Conservation (phyloP, 2,797 vertebrate genomes). For the Choloepus didactylus region DNA sequence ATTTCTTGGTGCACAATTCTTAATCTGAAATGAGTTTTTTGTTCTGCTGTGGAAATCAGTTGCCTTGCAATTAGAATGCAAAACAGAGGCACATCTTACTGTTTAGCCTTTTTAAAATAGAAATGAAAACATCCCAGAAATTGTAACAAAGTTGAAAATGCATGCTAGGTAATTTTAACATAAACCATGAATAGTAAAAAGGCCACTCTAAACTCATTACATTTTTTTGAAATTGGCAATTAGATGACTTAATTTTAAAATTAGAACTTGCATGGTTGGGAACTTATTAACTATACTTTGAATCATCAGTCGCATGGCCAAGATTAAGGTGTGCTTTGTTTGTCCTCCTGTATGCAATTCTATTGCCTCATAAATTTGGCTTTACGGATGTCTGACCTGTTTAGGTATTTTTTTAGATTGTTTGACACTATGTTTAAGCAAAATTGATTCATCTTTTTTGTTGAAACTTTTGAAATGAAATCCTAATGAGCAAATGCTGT, state of each 20-base stretch:
- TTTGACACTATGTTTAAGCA: constrained; percentile 75
- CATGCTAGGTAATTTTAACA: constrained; percentile 87
- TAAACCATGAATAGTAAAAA: constrained; percentile 87
- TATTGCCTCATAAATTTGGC: constrained; percentile 80
- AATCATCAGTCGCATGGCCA: constrained; percentile 37
- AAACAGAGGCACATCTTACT: constrained; percentile 85
- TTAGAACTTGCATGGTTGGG: constrained; percentile 81
- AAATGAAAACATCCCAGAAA: constrained; percentile 88
- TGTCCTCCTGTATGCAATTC: constrained; percentile 75
- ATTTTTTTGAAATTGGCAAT: constrained; percentile 81
- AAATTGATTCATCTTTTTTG: constrained; percentile 83
- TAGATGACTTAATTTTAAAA: constrained; percentile 84
- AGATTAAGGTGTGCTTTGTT: constrained; percentile 32
- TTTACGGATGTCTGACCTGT: constrained; percentile 84
- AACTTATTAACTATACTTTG: constrained; percentile 79
- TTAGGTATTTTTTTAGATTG: constrained; percentile 69
- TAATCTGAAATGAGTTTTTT: constrained; percentile 89
- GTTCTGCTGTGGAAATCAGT: constrained; percentile 89
- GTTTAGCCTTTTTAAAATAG: constrained; percentile 87
- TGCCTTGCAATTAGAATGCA: constrained; percentile 88
- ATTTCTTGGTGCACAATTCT: constrained; percentile 86
- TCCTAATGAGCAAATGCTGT: constrained; percentile 84
- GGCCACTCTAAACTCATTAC: constrained; percentile 81
- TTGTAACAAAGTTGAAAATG: constrained; percentile 88
- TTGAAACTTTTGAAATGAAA: constrained; percentile 85